A percentile compares a stretch with the other conserved stretches of the same genome.
phyloP scores from a whole-genome alignment of 2,113 vertebrate genomes.

The Lethenteron camtschaticum region DNA sequence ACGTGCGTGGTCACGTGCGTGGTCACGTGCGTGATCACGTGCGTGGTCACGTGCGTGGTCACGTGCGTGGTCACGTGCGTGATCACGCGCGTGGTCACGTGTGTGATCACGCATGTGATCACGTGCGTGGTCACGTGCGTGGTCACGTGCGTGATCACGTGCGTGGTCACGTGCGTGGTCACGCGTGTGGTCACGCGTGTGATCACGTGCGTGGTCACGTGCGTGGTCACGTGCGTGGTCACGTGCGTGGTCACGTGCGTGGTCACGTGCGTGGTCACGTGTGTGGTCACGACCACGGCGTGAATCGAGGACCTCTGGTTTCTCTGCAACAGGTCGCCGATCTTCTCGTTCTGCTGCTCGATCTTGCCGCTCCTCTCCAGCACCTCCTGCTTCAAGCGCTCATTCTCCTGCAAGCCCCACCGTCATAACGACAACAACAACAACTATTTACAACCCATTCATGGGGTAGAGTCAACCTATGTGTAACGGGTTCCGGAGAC shows the following conservation, averaged over 20 bases:
- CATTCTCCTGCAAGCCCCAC: slow-evolving; percentile 49
- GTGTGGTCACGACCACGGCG: background rate
- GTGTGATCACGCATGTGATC: too few species aligned
- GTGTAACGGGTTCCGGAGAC: too few species aligned
- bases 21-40: too few species aligned
- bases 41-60: too few species aligned
- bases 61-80: too few species aligned
- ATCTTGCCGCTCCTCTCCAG: slow-evolving; percentile 78
- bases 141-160: background rate
- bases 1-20: too few species aligned
- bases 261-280: background rate
- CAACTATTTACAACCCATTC: too few species aligned
- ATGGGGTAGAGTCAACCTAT: too few species aligned
- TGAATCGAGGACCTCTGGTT: slow-evolving; percentile 48
- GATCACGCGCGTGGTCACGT: too few species aligned
- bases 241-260: background rate
- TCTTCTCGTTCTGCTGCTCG: slow-evolving; percentile 86
- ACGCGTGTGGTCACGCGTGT: too few species aligned
- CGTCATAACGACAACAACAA: too few species aligned
- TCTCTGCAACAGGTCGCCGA: slow-evolving; percentile 63
- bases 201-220: background rate
- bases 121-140: background rate
- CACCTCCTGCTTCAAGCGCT: slow-evolving; percentile 76
- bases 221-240: background rate
- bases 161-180: too few species aligned